Percentiles rank a stretch among this genome's conserved stretches.
These are phyloP conservation scores for Scaeva pyrastri DNA, from an alignment of 2,888 invertebrate genomes.

Conservation along the genomic window DNA sequence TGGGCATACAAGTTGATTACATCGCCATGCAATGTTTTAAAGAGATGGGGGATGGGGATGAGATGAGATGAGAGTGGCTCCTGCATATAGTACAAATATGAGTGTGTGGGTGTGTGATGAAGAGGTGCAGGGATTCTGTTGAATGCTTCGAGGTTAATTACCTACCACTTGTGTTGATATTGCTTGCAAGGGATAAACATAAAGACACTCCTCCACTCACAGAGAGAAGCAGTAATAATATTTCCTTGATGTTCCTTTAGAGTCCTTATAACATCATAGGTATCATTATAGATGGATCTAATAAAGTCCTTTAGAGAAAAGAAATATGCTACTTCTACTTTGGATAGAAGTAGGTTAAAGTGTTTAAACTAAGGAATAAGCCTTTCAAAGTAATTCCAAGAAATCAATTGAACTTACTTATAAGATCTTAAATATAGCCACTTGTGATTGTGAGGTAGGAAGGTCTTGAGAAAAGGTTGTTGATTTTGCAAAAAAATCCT, in stretches of 20 bases:
- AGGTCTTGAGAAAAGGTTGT: background rate
- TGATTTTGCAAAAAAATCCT: background rate
- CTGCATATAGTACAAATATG: slow-evolving; percentile 4
- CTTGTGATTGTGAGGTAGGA: background rate
- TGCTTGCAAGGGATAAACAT: slow-evolving; percentile 19
- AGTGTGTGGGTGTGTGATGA: background rate
- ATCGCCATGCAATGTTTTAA: slow-evolving; percentile 28
- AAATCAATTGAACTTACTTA: slow-evolving; percentile 1
- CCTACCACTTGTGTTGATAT: slow-evolving; percentile 38
- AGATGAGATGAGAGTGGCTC: no score
- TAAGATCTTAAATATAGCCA: background rate
- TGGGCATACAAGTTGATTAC: slow-evolving; percentile 46
- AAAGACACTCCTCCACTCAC: no score
- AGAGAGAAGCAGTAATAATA: background rate
- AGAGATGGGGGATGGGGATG: background rate
- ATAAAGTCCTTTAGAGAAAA: slow-evolving; percentile 25
- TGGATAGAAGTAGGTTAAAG: background rate
- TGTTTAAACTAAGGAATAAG: background rate
- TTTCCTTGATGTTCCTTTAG: slow-evolving; percentile 31
- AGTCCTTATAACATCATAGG: background rate
- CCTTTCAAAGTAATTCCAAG: background rate
- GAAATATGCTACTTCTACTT: background rate
- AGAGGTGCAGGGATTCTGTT: background rate
- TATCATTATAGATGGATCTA: background rate
- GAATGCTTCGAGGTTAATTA: slow-evolving; percentile 38